These are phyloP conservation scores for Tetragnatha versicolor DNA, from an alignment of 1,140 invertebrate species.

Conservation along the genomic window DNA sequence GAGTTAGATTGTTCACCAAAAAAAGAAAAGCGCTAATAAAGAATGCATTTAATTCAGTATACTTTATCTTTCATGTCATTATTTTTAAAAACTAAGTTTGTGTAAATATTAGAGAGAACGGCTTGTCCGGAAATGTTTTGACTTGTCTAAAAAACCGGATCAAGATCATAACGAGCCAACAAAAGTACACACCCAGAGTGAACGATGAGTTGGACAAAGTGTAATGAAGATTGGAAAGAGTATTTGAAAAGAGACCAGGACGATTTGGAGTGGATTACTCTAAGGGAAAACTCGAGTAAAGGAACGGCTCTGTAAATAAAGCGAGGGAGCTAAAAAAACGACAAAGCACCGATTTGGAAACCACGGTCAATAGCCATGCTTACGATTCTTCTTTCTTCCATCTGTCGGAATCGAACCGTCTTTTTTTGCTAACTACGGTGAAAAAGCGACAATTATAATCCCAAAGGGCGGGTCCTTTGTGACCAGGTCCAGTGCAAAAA, in stretches of 20 bases:
- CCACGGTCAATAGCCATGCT: constrained; percentile 14
- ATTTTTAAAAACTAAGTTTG: too few relatives aligned
- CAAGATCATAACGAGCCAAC: too few relatives aligned
- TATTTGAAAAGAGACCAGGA: background rate
- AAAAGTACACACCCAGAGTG: too few relatives aligned
- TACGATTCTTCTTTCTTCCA: constrained; percentile 6
- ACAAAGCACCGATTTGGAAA: constrained; percentile 20
- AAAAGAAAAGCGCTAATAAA: too few relatives aligned
- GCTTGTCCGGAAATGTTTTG: too few relatives aligned
- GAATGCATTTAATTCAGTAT: too few relatives aligned
- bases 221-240: too few relatives aligned
- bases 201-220: too few relatives aligned
- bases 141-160: too few relatives aligned
- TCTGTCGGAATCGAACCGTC: background rate
- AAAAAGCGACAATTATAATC: constrained; percentile 18
- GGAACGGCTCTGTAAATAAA: constrained; percentile 18
- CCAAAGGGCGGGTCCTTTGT: background rate
- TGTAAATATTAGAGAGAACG: too few relatives aligned
- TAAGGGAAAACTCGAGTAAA: constrained; percentile 3
- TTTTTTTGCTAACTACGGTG: constrained; percentile 5
- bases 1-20: too few relatives aligned
- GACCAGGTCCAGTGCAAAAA: background rate
- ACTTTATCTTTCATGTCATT: too few relatives aligned
- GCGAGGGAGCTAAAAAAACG: constrained; percentile 1
- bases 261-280: constrained; percentile 7